A percentile compares a stretch with the other conserved stretches of the same genome.
Evolutionary conservation across 2,113 vertebrate genomes (phyloP).

Genomic region (Melanerpes formicivorus): DNA sequence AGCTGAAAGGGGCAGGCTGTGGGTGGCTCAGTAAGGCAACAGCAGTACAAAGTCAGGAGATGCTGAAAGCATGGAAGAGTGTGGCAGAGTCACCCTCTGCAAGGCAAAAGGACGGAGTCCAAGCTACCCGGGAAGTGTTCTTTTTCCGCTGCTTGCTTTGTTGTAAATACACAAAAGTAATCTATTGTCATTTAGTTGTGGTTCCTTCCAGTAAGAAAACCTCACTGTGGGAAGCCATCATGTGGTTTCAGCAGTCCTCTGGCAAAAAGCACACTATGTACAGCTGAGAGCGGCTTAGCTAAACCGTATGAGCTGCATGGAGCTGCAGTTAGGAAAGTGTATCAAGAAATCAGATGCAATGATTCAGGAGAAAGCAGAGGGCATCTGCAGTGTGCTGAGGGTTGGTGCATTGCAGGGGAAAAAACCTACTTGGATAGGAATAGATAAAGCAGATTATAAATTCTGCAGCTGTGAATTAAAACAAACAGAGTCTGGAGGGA

Average conservation of each 20-base stretch:
- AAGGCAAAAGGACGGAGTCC: conserved; percentile 45
- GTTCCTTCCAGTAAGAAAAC: conserved; percentile 61
- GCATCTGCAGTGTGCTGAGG: neutral
- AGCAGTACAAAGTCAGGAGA: neutral
- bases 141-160: conserved; percentile 59
- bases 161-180: conserved; percentile 54
- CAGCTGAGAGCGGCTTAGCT: conserved; percentile 15
- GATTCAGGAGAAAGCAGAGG: neutral
- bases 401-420: neutral
- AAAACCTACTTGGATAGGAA: neutral
- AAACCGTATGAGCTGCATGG: neutral
- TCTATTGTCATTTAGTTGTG: conserved; percentile 57
- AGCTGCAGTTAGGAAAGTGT: neutral
- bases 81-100: conserved; percentile 32
- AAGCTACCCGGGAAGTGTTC: conserved; percentile 50
- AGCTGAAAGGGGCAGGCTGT: conserved; percentile 5
- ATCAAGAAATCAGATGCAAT: neutral
- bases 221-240: conserved; percentile 53
- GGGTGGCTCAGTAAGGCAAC: conserved; percentile 6
- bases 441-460: neutral
- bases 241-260: conserved; percentile 49
- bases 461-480: conserved; percentile 14
- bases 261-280: conserved; percentile 45
- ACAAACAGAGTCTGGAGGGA: neutral
- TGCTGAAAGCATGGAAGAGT: conserved; percentile 45